Evolutionary conservation across 2,797 vertebrate species (phyloP).

Genomic region (Cirrhinus molitorella): DNA sequence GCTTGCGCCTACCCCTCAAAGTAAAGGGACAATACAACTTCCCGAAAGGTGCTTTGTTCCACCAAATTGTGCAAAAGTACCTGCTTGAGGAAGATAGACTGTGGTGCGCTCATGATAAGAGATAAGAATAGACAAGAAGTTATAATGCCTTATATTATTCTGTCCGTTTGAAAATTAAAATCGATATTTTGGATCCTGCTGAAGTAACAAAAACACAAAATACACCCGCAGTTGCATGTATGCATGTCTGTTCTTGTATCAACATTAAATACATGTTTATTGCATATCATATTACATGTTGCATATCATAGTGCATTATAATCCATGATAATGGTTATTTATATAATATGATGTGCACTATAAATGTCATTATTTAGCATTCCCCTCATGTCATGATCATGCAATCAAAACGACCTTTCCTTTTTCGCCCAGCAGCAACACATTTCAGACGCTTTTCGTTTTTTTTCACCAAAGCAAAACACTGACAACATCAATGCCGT

Average conservation of each 20-base stretch:
- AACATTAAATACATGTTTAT: background rate
- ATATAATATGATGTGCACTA: background rate
- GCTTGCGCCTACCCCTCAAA: slow-evolving; percentile 25
- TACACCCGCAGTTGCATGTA: no score
- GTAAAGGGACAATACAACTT: slow-evolving; percentile 10
- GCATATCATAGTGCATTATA: background rate
- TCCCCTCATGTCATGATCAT: background rate
- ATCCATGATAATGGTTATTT: background rate
- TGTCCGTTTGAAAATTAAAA: slow-evolving; percentile 19
- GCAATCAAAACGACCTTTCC: background rate
- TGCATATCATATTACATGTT: no score
- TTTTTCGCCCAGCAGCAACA: background rate
- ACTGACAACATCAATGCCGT: background rate
- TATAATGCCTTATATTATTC: slow-evolving; percentile 9
- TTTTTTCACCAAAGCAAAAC: background rate
- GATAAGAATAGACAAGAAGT: slow-evolving; percentile 35
- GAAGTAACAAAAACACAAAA: background rate
- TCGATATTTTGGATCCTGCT: slow-evolving; percentile 12
- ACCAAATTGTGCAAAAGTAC: slow-evolving; percentile 30
- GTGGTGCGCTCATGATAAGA: slow-evolving; percentile 21
- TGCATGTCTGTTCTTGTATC: no score
- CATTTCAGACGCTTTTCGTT: background rate
- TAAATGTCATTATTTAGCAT: background rate
- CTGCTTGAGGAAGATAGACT: slow-evolving; percentile 19
- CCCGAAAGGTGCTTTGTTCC: slow-evolving; percentile 29